Evolutionary conservation across 2,797 vertebrate species (phyloP), one percentile per base, ranked within the genome.

Genomic region (Sternotherus odoratus): DNA sequence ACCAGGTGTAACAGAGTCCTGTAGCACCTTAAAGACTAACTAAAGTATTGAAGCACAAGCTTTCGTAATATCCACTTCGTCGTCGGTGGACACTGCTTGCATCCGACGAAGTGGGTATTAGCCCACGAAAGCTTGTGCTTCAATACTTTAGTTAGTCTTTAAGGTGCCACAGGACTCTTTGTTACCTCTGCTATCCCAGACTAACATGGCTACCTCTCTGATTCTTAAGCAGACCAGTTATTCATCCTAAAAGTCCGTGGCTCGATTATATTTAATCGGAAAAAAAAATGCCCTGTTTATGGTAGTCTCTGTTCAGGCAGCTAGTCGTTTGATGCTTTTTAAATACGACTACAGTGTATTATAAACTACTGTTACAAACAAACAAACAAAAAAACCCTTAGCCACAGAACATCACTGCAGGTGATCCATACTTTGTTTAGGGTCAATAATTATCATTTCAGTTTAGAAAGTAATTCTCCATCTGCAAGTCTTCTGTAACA

Each of bases 401-500:
- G 4, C 56, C 82, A 10, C 72, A 50, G 50, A 36, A 57, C 88
- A 48, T 54, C 82, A 89, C 69, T 19, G 48, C 50, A 72, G 63
- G 56, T n/a, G 94, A 82, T 86, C 85, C 49, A 5, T 63, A 33
- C 53, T 85, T 39, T 84, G 63, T 54, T 82, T 72, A 72, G 43
- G 69, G 12, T 69, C 93, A 48, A 85, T 56, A 50, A 92, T 91
- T 49, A 46, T 46, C 56, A 85, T 56, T 51, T 85, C 49, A 88
- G 83, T 51, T 77, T 33, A 43, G 28, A 39, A 28, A 86, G 85
- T 46, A 80, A 80, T 86, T 93, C 86, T 54, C 51, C 86, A 24
- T 82, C 79, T 77, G 16, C 87, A 56, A 83, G 86, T 87, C 57
- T 88, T 83, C 82, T 80, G 75, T 86, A 88, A 75, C n/a, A 23